These are phyloP conservation scores for Rhizomys pruinosus DNA, from an alignment of 2,113 vertebrate genomes.

Conservation along the genomic window DNA sequence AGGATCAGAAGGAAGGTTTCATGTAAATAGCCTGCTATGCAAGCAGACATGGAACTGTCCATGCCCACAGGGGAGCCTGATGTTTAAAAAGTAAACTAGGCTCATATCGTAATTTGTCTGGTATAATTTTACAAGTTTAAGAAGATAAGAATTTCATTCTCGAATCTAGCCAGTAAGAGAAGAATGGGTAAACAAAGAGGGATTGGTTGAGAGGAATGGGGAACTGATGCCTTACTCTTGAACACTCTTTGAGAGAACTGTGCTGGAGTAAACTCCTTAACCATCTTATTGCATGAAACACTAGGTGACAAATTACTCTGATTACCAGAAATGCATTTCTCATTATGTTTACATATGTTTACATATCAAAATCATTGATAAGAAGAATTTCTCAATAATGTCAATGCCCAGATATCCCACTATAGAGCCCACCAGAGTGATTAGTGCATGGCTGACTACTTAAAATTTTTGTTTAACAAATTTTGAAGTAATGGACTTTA, in stretches of 20 bases:
- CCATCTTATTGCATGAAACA: not conserved
- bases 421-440: not conserved
- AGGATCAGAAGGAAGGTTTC: conserved; percentile 66
- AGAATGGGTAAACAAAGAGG: not conserved
- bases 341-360: not conserved
- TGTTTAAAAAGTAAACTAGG: conserved; percentile 42
- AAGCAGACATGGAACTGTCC: conserved; percentile 63
- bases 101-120: not conserved
- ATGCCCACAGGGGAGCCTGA: not conserved
- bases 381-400: conserved; percentile 4
- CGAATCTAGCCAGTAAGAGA: not conserved
- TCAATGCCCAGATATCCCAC: not conserved
- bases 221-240: not conserved
- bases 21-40: conserved; percentile 57
- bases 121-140: conserved; percentile 9
- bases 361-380: not conserved
- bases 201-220: not conserved
- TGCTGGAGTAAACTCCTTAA: not conserved
- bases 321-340: not conserved
- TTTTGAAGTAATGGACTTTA: not conserved
- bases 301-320: not conserved
- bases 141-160: conserved; percentile 13
- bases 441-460: not conserved
- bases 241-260: not conserved
- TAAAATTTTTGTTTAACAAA: not conserved